A percentile compares a stretch with the other conserved stretches of the same genome.
Evolutionary conservation across 2,888 invertebrate genomes (phyloP).

Genomic region (Cactoblastis cactorum): DNA sequence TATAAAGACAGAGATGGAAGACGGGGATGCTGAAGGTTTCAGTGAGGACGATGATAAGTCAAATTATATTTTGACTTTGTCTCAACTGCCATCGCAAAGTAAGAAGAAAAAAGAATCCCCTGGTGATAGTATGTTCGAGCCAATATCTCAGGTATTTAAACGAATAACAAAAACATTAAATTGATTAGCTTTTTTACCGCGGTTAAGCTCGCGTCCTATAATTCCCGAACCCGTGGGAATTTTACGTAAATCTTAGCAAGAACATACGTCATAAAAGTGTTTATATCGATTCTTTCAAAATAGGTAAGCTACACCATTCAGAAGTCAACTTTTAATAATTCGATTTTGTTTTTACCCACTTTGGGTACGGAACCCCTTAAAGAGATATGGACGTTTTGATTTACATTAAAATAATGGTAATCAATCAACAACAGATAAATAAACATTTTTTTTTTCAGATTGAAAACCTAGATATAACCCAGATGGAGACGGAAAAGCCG

Average conservation of each 20-base stretch:
- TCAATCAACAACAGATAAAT: too few relatives aligned
- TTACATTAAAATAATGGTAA: too few relatives aligned
- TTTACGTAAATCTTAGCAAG: too few relatives aligned
- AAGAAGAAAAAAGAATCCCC: slow-evolving; percentile 28
- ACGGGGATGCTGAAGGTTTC: slow-evolving; percentile 38
- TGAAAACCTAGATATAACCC: slow-evolving; percentile 83
- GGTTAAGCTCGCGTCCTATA: too few relatives aligned
- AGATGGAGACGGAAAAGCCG: slow-evolving; percentile 81
- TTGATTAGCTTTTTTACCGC: not conserved
- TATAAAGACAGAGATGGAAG: slow-evolving; percentile 28
- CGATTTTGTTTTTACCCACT: too few relatives aligned
- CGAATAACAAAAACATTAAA: not conserved
- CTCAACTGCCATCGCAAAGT: slow-evolving; percentile 64
- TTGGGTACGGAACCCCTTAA: too few relatives aligned
- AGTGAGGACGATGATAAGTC: slow-evolving; percentile 73
- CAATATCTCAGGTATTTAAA: slow-evolving; percentile 81
- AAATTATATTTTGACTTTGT: slow-evolving; percentile 85
- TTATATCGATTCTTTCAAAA: too few relatives aligned
- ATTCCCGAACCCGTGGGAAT: too few relatives aligned
- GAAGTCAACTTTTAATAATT: too few relatives aligned
- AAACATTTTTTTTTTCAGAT: slow-evolving; percentile 62
- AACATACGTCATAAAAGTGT: too few relatives aligned
- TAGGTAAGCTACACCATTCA: too few relatives aligned
- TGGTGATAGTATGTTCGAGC: slow-evolving; percentile 76
- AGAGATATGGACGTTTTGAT: too few relatives aligned